Base-by-base conservation (phyloP, 2,797 vertebrate genomes). In the Australoheros facetus region DNA sequence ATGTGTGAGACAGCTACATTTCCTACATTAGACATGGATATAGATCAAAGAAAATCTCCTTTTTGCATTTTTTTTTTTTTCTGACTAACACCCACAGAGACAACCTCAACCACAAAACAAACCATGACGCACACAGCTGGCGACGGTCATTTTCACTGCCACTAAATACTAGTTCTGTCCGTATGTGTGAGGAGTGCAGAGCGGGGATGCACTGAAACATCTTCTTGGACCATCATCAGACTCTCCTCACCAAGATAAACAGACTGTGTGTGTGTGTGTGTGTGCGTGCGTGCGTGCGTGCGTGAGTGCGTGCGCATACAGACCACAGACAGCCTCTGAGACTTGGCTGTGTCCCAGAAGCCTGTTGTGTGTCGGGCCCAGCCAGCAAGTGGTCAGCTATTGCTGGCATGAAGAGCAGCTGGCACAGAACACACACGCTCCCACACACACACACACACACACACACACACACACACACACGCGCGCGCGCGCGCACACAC, bases 371-470 rank as follows among this genome's bases (percentile, higher is more conserved):
- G 73, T 85, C 71, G n/a, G 84, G 60, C 64, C 30, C 37, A 39
- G 89, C 88, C 88, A 85, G 79, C 90, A 89, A 93, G 87, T 90
- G 92, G 91, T 92, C 88, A 86, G 88, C 85, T 84, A 85, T 89
- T 91, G 86, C 88, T 91, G 91, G 90, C 91, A 88, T 77, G 84
- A 56, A 75, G 56, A 90, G 85, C 89, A 92, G 86, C 89, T 91
- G 91, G 88, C 89, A 88, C 74, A 83, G 74, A 78, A 79, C 69
- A 77, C 66, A 58, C 26, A 71, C 28, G 4, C 28, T 5, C 69
- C 75, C 66, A 58, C 26, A 71, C 53, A 64, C 64, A 9, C 60
- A 53, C 34, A 39, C 11, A 78, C 34, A 74, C 45, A 78, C 23
- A 69, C 30, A 81, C 14, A 45, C 51, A 84, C 77, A 86, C 58